These are phyloP conservation scores for Neopelma chrysocephalum DNA, from an alignment of 2,797 vertebrate genomes.

Conservation along the genomic window DNA sequence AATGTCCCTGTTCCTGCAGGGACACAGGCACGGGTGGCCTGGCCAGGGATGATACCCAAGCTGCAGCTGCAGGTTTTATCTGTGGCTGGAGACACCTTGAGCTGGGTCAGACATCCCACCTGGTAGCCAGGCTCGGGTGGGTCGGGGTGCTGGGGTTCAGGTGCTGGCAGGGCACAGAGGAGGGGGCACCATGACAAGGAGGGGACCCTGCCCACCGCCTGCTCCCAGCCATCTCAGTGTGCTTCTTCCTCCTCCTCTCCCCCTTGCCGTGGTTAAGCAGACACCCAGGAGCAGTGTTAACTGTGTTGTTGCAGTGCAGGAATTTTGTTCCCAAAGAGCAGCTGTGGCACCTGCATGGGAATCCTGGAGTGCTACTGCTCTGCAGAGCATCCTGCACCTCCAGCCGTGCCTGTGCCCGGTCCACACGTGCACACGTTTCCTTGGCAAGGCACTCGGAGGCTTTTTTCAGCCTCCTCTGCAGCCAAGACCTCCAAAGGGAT, in stretches of 20 bases:
- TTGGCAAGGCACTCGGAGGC: fast-evolving
- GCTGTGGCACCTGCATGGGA: not conserved
- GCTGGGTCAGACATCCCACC: fast-evolving
- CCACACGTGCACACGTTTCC: not conserved
- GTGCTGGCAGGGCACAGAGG: not conserved
- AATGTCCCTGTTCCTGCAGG: not conserved
- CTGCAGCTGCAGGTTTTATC: not conserved
- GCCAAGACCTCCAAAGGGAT: not conserved
- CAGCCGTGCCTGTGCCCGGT: not conserved
- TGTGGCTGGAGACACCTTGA: fast-evolving
- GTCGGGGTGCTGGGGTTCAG: not conserved
- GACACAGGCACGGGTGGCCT: not conserved
- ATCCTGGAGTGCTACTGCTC: not conserved
- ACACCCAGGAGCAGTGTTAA: not conserved
- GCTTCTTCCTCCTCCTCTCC: not conserved
- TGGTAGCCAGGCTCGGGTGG: fast-evolving
- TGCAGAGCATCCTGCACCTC: not conserved
- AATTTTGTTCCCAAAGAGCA: not conserved
- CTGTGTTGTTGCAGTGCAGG: not conserved
- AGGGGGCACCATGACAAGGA: not conserved
- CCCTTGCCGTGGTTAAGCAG: not conserved
- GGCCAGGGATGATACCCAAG: not conserved
- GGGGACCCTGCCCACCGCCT: not conserved
- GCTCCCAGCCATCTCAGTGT: not conserved
- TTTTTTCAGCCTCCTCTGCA: not conserved